phyloP scores from a whole-genome alignment of 2,888 invertebrate species.

The Parapristionchus giblindavisi region DNA sequence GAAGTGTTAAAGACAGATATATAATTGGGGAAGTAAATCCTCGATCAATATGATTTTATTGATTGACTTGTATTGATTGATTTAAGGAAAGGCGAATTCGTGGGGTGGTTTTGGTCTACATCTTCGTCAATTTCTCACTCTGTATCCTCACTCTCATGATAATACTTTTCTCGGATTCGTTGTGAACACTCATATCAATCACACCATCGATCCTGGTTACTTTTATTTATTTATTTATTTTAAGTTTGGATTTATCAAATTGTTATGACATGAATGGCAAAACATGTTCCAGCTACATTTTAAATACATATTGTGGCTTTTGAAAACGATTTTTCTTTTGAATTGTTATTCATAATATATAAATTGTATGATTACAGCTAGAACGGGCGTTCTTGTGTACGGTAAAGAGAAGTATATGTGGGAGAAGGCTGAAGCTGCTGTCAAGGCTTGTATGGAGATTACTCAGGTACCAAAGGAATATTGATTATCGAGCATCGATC shows the following conservation, averaged over 20 bases:
- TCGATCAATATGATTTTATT: too few relatives aligned
- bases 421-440: slow-evolving; percentile 63
- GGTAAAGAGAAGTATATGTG: slow-evolving; percentile 73
- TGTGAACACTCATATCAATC: slow-evolving; percentile 52
- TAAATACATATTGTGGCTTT: too few relatives aligned
- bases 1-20: too few relatives aligned
- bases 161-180: slow-evolving; percentile 74
- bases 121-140: slow-evolving; percentile 69
- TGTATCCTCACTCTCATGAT: slow-evolving; percentile 72
- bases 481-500: too few relatives aligned
- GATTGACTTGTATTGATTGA: too few relatives aligned
- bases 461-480: slow-evolving; percentile 39
- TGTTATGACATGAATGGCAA: background rate
- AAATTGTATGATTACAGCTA: slow-evolving; percentile 63
- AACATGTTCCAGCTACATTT: background rate
- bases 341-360: background rate
- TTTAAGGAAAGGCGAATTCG: slow-evolving; percentile 61
- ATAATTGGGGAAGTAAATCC: too few relatives aligned
- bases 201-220: background rate
- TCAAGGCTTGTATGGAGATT: slow-evolving; percentile 43
- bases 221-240: background rate
- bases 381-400: slow-evolving; percentile 69
- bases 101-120: slow-evolving; percentile 73
- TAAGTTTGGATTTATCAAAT: background rate
- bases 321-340: too few relatives aligned